Evolutionary conservation across 2,888 invertebrate genomes (phyloP), one percentile per base, ranked within the genome.

Genomic region (Synanthedon myopaeformis): DNA sequence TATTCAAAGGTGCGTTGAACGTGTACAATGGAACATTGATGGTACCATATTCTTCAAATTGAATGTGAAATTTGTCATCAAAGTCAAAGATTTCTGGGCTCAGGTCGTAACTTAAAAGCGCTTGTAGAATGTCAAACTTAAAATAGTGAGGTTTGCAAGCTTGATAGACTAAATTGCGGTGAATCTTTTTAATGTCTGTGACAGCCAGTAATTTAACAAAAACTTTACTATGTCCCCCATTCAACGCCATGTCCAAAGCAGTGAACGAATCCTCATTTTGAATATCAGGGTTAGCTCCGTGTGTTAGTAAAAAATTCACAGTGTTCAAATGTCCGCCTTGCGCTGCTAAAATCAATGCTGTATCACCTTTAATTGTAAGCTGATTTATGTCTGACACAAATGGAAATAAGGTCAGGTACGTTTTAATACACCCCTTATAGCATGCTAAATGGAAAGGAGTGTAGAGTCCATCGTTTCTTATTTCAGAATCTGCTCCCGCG

Each of bases 361-460:
- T 82, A 51, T 83, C 76, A 41, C 82, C 82, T 56, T 76, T 72
- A 3, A 56, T 56, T 41, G 79, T 75, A 8, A 65, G 58, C 57
- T 78, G 70, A 61, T 88, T 81, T 10, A 88, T 68, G 63, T 88
- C 74, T 59, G 64, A 66, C 4, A 82, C 66, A 64, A 82, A 88
- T 12, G 78, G 77, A 53, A 69, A 71, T 51, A 88, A 62, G 55
- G 63, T 67, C 57, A 69, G 57, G 2, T 87, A 74, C 52, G 75
- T 71, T 56, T 77, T 62, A 41, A 69, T 66, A 59, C 76, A 77
- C 11, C 84, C 81, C 62, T 77, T 79, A 54, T 72, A 76, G 55
- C 85, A 84, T 50, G 88, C 87, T 59, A 87, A 71, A 61, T 88
- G 86, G 52, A 88, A 80, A 51, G 88, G 74, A 55, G 83, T 79